These are phyloP conservation scores for Amiota mariae DNA, from an alignment of 2,888 invertebrate species.

Conservation along the genomic window DNA sequence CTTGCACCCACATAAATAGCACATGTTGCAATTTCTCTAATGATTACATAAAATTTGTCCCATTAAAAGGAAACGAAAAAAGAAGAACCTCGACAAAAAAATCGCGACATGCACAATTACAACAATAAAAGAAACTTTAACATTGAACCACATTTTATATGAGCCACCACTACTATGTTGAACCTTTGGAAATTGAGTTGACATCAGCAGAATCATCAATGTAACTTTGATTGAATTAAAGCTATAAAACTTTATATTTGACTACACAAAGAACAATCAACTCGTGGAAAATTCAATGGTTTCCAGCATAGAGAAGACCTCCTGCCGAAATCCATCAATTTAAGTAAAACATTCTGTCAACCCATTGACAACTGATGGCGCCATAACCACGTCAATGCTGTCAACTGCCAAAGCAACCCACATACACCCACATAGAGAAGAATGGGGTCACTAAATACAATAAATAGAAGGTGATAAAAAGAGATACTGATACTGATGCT, in stretches of 20 bases:
- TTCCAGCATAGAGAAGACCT: not conserved
- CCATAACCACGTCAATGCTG: not conserved
- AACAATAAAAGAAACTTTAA: too few relatives aligned
- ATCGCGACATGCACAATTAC: too few relatives aligned
- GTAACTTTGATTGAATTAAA: constrained; percentile 26
- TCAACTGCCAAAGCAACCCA: not conserved
- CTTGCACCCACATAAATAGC: too few relatives aligned
- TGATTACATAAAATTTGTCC: not conserved
- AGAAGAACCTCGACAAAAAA: not conserved
- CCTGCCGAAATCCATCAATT: constrained; percentile 14
- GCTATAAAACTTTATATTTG: constrained; percentile 15
- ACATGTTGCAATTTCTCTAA: not conserved
- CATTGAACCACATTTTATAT: too few relatives aligned
- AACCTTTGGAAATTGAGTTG: not conserved
- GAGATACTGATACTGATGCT: too few relatives aligned
- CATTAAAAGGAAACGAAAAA: not conserved
- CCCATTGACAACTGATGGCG: not conserved
- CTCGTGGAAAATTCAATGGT: constrained; percentile 14
- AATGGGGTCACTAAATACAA: not conserved
- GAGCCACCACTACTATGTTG: too few relatives aligned
- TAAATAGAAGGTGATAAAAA: too few relatives aligned
- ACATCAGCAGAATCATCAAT: not conserved
- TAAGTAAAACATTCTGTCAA: not conserved
- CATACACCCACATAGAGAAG: too few relatives aligned
- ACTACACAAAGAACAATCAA: not conserved